Base-by-base conservation (phyloP, 2,797 vertebrate genomes). In the Ciconia nigra region DNA sequence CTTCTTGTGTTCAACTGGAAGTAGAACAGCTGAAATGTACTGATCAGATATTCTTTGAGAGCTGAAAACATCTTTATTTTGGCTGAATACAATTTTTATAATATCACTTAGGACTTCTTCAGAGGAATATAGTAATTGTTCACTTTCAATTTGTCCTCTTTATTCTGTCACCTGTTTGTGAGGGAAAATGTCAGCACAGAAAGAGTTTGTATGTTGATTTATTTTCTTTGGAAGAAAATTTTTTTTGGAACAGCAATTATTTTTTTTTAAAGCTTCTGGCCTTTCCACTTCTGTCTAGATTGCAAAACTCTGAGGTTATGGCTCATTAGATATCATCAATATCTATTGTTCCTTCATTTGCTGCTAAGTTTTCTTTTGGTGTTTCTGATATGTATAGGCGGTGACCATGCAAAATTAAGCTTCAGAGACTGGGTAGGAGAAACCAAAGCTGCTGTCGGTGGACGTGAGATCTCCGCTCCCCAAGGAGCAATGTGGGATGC, bases 381-480 rank as follows among this genome's bases (percentile, higher is more conserved):
- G 41, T 77, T 87, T 72, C 37, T 87, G 54, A 15, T 39, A 11
- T 5, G 6, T 84, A n/a, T 33, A 19, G 41, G 24, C 54, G 29
- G 18, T 62, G 29, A 42, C 31, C 24, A 29, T 22, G 42, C 10
- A 65, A 66, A 92, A 79, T 76, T 13, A 25, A 69, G 10, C 42
- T 73, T 57, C 67, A 51, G 79, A 41, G 13, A 25, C 29, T 28
- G 21, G 20, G 39, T 61, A 17, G 20, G 72, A 77, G 39, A 77
- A 79, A 19, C 41, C 28, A 26, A 57, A 52, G 51, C 79, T 69
- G 20, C 37, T 90, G 49, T 46, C 31, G 41, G 51, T 29, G 88
- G 19, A 13, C 0, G 0, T 1, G 4, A 49, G 35, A 37, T 39
- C 44, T 54, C 26, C 1, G 1, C 28, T 65, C 19, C 24, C 13